phyloP scores from a whole-genome alignment of 1,140 invertebrate species.

The Drosophila prosaltans region DNA sequence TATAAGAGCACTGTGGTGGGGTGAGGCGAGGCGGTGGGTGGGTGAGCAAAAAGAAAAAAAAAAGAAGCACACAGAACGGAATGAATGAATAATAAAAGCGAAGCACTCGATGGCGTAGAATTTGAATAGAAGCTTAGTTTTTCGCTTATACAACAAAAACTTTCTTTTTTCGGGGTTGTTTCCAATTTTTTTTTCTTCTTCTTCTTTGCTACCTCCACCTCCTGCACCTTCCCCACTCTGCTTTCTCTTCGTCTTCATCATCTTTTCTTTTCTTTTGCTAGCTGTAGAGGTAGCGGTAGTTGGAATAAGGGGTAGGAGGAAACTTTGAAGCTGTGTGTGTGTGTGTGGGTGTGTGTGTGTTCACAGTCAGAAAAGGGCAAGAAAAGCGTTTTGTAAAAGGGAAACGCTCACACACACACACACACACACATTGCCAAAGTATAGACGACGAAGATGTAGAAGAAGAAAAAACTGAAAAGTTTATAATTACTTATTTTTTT shows the following conservation, averaged over 20 bases:
- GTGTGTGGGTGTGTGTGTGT: slow-evolving; percentile 15
- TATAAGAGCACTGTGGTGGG: slow-evolving; percentile 4
- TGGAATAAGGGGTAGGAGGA: neutral
- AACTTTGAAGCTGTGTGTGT: slow-evolving; percentile 44
- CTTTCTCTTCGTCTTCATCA: slow-evolving; percentile 6
- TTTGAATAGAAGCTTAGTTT: slow-evolving; percentile 82
- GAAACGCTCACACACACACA: slow-evolving; percentile 49
- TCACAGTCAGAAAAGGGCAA: slow-evolving; percentile 66
- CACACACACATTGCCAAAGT: slow-evolving; percentile 15
- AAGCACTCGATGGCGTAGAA: slow-evolving; percentile 82
- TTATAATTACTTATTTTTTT: slow-evolving; percentile 83
- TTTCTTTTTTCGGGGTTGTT: slow-evolving; percentile 82
- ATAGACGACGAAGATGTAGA: slow-evolving; percentile 62
- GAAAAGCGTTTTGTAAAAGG: slow-evolving; percentile 75
- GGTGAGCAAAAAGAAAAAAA: neutral
- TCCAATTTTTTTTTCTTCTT: slow-evolving; percentile 65
- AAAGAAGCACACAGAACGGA: slow-evolving; percentile 49
- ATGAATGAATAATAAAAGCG: slow-evolving; percentile 82
- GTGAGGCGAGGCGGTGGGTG: neutral
- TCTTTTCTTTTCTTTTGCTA: slow-evolving; percentile 33
- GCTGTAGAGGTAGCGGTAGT: slow-evolving; percentile 11
- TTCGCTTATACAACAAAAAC: slow-evolving; percentile 82
- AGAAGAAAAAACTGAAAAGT: slow-evolving; percentile 81
- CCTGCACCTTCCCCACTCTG: neutral
- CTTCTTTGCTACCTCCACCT: neutral